phyloP scores from a whole-genome alignment of 1,140 invertebrate genomes.

The Mactra quadrangularis region DNA sequence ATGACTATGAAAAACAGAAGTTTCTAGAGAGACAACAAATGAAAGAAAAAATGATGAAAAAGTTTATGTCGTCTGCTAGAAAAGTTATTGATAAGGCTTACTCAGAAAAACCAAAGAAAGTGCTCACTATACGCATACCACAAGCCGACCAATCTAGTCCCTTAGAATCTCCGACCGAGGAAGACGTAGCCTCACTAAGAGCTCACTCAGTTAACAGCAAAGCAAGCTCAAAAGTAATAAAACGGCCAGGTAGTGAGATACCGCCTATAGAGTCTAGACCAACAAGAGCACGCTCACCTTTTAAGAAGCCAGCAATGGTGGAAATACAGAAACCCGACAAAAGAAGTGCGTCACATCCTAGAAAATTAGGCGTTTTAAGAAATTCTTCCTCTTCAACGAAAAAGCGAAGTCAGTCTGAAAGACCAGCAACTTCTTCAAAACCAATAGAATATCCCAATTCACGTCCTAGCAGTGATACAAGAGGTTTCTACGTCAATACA shows the following conservation, averaged over 20 bases:
- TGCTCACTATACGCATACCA: slow-evolving; percentile 23
- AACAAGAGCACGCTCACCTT: not conserved
- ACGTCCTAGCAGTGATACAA: too few species aligned
- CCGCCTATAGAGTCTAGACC: not conserved
- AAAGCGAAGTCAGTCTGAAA: too few species aligned
- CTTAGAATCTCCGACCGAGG: not conserved
- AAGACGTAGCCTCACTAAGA: not conserved
- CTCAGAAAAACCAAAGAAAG: not conserved
- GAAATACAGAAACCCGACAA: too few species aligned
- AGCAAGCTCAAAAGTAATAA: slow-evolving; percentile 9
- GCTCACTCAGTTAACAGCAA: not conserved
- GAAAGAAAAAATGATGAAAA: slow-evolving; percentile 46
- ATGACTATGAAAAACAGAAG: slow-evolving; percentile 54
- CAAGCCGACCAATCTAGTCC: slow-evolving; percentile 7
- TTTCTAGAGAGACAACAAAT: slow-evolving; percentile 37
- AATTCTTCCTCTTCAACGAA: too few species aligned
- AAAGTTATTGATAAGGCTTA: slow-evolving; percentile 44
- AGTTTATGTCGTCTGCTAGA: slow-evolving; percentile 30
- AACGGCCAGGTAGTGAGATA: not conserved
- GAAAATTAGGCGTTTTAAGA: too few species aligned
- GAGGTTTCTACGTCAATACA: slow-evolving; percentile 38
- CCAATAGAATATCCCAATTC: too few species aligned
- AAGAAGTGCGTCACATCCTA: too few species aligned
- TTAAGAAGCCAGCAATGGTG: not conserved
- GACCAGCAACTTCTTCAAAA: too few species aligned